Evolutionary conservation across 2,888 invertebrate species (phyloP), one percentile per base, ranked within the genome.

Genomic region (Oligia latruncula): DNA sequence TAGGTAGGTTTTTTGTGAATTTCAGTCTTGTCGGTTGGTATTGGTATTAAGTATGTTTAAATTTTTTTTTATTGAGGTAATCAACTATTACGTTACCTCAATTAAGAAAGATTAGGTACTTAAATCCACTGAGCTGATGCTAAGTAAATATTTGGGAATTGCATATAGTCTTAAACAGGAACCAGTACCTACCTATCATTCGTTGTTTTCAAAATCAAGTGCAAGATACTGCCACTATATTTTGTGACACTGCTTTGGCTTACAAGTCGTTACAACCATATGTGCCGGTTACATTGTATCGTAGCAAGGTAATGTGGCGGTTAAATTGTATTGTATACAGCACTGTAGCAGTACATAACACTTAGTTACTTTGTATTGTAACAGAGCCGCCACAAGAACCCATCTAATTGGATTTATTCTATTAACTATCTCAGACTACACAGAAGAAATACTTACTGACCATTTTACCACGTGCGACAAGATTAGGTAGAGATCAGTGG

Each of bases 341-440:
- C 58, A 67, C 23, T 43, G 29, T 49, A 20, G 62, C 55, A 46
- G 52, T n/a, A 62, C 17, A 65, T 71, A 65, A 40, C 74, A 52
- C 40, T 58, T 49, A 15, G 78, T 68, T 68, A 52, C 60, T 60
- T 9, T 29, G 60, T 73, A 20, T 9, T 29, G 66, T 73, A 20
- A 40, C 29, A 43, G 65, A 23, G 15, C 17, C 23, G n/a, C 15
- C 64, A 58, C 80, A 29, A 35, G 29, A 55, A 66, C 20, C 35
- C 29, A 9, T 52, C 73, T 80, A 60, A 80, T 80, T 74, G 52
- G 52, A 74, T 81, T 74, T 67, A 46, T 80, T 79, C 15, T 35
- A 62, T 74, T 67, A 67, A 52, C 74, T 71, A 29, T 29, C 29
- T 49, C 46, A 67, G 58, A 60, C 40, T 23, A 64, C 15, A n/a